phyloP scores from a whole-genome alignment of 2,888 invertebrate genomes.

The Ophion ellenae region DNA sequence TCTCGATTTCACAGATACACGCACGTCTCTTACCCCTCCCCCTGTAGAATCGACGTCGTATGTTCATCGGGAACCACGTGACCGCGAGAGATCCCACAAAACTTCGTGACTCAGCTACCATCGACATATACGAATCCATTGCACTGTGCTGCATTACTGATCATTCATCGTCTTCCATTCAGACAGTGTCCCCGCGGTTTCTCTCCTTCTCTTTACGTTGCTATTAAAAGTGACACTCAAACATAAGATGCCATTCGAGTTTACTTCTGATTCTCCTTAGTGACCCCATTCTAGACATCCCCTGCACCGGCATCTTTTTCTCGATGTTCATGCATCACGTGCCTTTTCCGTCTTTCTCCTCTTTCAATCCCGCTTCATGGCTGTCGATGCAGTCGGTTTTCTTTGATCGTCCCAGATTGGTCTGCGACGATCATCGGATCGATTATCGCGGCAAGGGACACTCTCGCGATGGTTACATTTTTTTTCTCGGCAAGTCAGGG shows the following conservation, averaged over 20 bases:
- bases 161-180: background rate
- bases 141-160: conserved; percentile 17
- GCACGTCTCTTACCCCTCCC: conserved; percentile 45
- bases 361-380: conserved; percentile 33
- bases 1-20: conserved; percentile 15
- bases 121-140: conserved; percentile 6
- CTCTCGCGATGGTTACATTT: conserved; percentile 25
- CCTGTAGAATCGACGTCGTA: conserved; percentile 47
- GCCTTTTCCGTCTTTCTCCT: conserved; percentile 36
- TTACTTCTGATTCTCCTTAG: background rate
- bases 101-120: conserved; percentile 69
- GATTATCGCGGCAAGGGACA: conserved; percentile 40
- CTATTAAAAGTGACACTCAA: background rate
- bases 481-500: conserved; percentile 11
- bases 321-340: background rate
- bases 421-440: background rate
- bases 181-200: no score
- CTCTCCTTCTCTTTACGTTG: no score
- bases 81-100: conserved; percentile 71
- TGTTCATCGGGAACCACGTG: conserved; percentile 71
- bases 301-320: background rate
- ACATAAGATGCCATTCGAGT: background rate
- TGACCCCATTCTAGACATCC: background rate
- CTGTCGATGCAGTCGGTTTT: background rate
- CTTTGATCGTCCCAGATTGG: background rate